phyloP scores from a whole-genome alignment of 2,113 vertebrate species.

The Cyphomyrus plagiostoma region DNA sequence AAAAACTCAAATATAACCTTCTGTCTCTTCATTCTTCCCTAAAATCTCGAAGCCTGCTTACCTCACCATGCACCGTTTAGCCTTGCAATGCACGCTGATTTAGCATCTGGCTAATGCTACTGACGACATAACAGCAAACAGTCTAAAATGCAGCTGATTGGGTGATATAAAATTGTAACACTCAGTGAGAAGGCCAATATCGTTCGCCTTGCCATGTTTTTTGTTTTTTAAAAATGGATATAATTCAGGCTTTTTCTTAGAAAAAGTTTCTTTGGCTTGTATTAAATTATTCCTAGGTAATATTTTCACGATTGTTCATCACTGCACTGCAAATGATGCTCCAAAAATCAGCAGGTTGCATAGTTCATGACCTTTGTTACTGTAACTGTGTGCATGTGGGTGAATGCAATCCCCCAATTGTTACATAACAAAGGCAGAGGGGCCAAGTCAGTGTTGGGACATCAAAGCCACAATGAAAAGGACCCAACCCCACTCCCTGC shows the following conservation, averaged over 20 bases:
- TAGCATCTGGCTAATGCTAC: not conserved
- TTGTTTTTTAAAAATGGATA: not conserved
- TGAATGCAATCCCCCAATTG: not conserved
- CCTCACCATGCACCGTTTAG: not conserved
- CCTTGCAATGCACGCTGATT: not conserved
- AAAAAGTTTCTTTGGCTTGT: not conserved
- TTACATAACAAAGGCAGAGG: not conserved
- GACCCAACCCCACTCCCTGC: not conserved
- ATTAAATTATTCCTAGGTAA: not conserved
- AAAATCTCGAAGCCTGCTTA: not conserved
- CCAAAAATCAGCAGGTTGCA: not conserved
- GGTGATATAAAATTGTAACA: not conserved
- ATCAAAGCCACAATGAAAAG: not conserved
- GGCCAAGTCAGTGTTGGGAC: not conserved
- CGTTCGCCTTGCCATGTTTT: not conserved
- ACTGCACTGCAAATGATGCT: not conserved
- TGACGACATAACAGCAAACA: not conserved
- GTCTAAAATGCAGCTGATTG: not conserved
- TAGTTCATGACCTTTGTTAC: not conserved
- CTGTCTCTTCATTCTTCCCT: not conserved
- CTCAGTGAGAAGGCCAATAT: not conserved
- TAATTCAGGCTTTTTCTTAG: not conserved
- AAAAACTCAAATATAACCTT: not conserved
- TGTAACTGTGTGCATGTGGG: not conserved
- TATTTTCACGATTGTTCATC: not conserved